Percentiles rank a stretch among this genome's conserved stretches.
phyloP scores from a whole-genome alignment of 2,888 invertebrate genomes.

The Rhingia rostrata region DNA sequence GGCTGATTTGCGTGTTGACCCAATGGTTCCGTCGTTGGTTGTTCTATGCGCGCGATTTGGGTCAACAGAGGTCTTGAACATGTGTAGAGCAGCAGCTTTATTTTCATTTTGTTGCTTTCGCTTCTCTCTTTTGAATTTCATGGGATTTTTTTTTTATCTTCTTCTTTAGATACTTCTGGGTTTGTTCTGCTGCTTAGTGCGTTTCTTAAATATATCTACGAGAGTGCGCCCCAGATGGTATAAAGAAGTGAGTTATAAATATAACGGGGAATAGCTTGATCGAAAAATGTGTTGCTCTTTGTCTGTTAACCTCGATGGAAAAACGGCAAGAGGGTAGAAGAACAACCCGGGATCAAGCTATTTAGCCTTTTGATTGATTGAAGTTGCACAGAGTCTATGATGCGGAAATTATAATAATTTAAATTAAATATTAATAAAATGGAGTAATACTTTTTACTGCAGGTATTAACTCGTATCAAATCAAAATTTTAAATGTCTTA shows the following conservation, averaged over 20 bases:
- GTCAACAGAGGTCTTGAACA: constrained; percentile 68
- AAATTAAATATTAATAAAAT: constrained; percentile 12
- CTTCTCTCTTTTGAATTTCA: constrained; percentile 12
- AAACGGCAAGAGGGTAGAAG: constrained; percentile 17
- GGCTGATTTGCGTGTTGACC: constrained; percentile 68
- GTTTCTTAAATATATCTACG: constrained; percentile 22
- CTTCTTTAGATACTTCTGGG: constrained; percentile 2
- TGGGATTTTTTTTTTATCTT: not conserved
- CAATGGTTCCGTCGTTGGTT: constrained; percentile 52
- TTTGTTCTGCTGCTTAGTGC: constrained; percentile 27
- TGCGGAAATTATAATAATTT: constrained; percentile 22
- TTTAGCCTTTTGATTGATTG: constrained; percentile 69
- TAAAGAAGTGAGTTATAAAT: constrained; percentile 23
- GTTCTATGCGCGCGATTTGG: constrained; percentile 49
- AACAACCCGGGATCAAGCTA: constrained; percentile 54
- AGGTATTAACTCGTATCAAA: too few relatives aligned
- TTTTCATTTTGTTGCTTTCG: constrained; percentile 29
- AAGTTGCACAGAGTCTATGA: constrained; percentile 53
- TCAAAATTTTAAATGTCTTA: too few relatives aligned
- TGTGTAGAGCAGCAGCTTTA: constrained; percentile 53
- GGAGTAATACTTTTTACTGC: not conserved
- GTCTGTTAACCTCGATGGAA: constrained; percentile 46
- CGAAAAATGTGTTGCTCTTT: constrained; percentile 43
- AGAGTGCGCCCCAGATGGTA: constrained; percentile 37
- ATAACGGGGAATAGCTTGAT: constrained; percentile 40